phyloP scores from a whole-genome alignment of 92 coral and sea anemone species.

The Meandrina meandrites region DNA sequence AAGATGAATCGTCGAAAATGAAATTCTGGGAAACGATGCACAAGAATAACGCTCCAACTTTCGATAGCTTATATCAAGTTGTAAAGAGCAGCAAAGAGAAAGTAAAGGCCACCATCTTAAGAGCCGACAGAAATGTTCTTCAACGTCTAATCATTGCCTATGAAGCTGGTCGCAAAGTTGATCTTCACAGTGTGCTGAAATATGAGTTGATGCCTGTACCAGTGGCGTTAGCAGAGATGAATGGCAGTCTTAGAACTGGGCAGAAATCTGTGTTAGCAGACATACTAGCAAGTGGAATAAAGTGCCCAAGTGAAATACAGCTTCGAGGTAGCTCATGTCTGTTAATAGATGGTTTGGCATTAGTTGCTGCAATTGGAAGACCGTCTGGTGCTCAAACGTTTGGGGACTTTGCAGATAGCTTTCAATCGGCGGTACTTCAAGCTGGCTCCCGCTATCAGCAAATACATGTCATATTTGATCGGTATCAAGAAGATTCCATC shows the following conservation, averaged over 20 bases:
- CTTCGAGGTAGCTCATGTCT: slow-evolving; percentile 40
- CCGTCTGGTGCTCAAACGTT: slow-evolving; percentile 61
- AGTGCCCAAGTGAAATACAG: slow-evolving; percentile 42
- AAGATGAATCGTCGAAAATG: slow-evolving; percentile 13
- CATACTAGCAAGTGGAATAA: slow-evolving; percentile 49
- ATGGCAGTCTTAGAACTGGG: slow-evolving; percentile 60
- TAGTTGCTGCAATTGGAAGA: slow-evolving; percentile 50
- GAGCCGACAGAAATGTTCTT: slow-evolving; percentile 63
- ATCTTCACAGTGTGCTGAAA: slow-evolving; percentile 45
- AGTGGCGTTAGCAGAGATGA: slow-evolving; percentile 62
- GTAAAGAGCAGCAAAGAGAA: slow-evolving; percentile 60
- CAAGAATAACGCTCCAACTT: slow-evolving; percentile 68
- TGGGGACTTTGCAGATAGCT: slow-evolving; percentile 48
- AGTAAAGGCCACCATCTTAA: slow-evolving; percentile 41
- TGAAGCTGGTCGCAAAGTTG: slow-evolving; percentile 70
- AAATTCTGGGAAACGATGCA: slow-evolving; percentile 60
- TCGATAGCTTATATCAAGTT: slow-evolving; percentile 64
- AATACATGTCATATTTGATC: slow-evolving; percentile 62
- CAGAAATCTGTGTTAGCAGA: slow-evolving; percentile 63
- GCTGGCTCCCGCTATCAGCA: slow-evolving; percentile 64
- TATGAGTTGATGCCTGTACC: slow-evolving; percentile 64
- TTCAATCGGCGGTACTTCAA: slow-evolving; percentile 40
- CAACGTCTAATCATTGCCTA: slow-evolving; percentile 63
- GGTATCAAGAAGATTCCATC: slow-evolving; percentile 53
- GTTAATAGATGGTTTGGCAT: slow-evolving; percentile 62